A percentile compares a stretch with the other conserved stretches of the same genome.
Evolutionary conservation across 2,888 invertebrate genomes (phyloP).

Genomic region (Phragmatobia fuliginosa): DNA sequence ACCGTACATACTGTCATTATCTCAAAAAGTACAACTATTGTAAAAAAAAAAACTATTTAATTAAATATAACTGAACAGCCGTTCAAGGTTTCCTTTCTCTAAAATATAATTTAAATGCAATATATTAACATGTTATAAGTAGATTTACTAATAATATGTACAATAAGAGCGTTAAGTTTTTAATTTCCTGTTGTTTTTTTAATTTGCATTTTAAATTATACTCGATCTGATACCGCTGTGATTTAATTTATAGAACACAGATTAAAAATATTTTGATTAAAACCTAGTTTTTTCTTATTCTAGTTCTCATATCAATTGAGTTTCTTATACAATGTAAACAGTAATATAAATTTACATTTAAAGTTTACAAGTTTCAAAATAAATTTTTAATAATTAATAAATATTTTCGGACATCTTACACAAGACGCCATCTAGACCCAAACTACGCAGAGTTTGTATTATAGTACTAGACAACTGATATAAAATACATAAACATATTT

Average conservation of each 20-base stretch:
- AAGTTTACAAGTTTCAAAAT: too few relatives aligned
- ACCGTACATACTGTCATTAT: slow-evolving; percentile 5
- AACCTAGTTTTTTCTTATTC: background rate
- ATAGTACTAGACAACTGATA: too few relatives aligned
- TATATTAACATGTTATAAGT: slow-evolving; percentile 1
- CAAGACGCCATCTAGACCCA: too few relatives aligned
- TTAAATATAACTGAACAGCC: slow-evolving; percentile 30
- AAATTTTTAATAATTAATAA: too few relatives aligned
- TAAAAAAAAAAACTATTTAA: slow-evolving; percentile 1
- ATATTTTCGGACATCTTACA: too few relatives aligned
- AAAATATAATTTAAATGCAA: slow-evolving; percentile 16
- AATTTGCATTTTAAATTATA: slow-evolving; percentile 15
- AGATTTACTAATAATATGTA: background rate
- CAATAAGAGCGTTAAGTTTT: slow-evolving; percentile 11
- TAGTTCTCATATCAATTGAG: background rate
- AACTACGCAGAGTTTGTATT: too few relatives aligned
- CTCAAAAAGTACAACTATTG: background rate
- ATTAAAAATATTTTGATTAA: background rate
- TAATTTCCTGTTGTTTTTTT: slow-evolving; percentile 6
- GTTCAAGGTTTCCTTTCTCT: slow-evolving; percentile 45
- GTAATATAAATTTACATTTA: too few relatives aligned
- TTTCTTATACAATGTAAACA: too few relatives aligned
- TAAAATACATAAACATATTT: too few relatives aligned
- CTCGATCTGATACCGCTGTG: background rate
- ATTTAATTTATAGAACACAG: background rate